Base-by-base conservation (phyloP, 1,140 invertebrate species). In the Leptopilina clavipes region DNA sequence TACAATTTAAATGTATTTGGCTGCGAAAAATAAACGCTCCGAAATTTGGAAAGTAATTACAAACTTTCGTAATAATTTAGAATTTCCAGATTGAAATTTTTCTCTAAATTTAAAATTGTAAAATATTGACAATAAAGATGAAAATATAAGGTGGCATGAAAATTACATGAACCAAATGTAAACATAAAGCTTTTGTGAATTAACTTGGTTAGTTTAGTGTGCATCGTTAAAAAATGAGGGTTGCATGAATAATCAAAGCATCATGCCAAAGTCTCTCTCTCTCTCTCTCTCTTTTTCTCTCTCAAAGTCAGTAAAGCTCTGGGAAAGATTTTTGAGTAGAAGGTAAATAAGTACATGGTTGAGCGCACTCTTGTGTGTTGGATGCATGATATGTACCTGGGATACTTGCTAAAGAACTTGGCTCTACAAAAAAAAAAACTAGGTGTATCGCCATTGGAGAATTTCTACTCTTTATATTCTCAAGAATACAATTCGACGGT, bases 261-360 rank as follows among this genome's bases (percentile, higher is more conserved):
- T 25, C 59, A 59, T 1, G n/a, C 9, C 43, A 10, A 44, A 44
- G 12, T 44, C 12, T 65, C 19, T n/a, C n/a, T n/a, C n/a, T n/a
- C n/a, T n/a, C n/a, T n/a, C n/a, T n/a, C n/a, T n/a, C n/a, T n/a
- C n/a, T n/a, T n/a, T n/a, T n/a, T n/a, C n/a, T n/a, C n/a, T 65
- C 59, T 65, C 25, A 14, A 65, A 65, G 59, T 65, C 25, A 65
- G 59, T 37, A 65, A 65, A 65, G 25, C 59, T 8, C 12, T 31
- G 11, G 25, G 12, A 7, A 17, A 65, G 59, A 65, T 65, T 65
- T 65, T 65, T 22, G 25, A 65, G 59, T 22, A 31, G 59, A 65
- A 65, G 14, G 59, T 65, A 65, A 65, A 65, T 31, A 65, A 31
- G 19, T 31, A 37, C 22, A 31, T 6, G 5, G 25, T 1, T 65